phyloP scores from a whole-genome alignment of 2,113 vertebrate genomes.

The Poeciliopsis occidentalis region DNA sequence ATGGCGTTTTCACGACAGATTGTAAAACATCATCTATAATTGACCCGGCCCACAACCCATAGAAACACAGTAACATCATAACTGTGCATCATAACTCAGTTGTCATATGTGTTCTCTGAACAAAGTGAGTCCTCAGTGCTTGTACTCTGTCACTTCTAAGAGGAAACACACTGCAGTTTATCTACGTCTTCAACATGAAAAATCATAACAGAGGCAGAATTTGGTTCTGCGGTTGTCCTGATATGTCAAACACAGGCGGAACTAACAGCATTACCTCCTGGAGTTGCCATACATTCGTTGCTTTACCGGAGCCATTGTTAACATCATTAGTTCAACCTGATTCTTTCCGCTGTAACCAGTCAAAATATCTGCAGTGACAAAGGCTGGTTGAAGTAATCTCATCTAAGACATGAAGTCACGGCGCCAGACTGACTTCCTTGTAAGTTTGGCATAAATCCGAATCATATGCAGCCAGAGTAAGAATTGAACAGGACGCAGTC shows the following conservation, averaged over 20 bases:
- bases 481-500: background rate
- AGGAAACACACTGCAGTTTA: background rate
- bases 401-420: constrained; percentile 8
- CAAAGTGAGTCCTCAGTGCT: background rate
- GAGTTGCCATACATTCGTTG: constrained; percentile 6
- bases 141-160: background rate
- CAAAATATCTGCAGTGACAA: constrained; percentile 18
- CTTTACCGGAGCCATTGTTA: constrained; percentile 6
- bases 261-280: constrained; percentile 21
- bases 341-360: constrained; percentile 13
- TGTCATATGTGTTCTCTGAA: background rate
- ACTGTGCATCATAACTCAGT: background rate
- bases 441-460: background rate
- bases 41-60: background rate
- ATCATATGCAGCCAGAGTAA: background rate
- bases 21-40: background rate
- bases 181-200: background rate
- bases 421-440: constrained; percentile 5
- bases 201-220: background rate
- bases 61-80: too few species aligned
- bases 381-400: constrained; percentile 5
- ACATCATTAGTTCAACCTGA: constrained; percentile 1
- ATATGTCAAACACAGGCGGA: constrained; percentile 1
- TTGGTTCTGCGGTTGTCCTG: background rate
- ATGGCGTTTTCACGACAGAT: background rate